Base-by-base conservation (phyloP, 2,888 invertebrate genomes). In the Stenotaenia linearis region DNA sequence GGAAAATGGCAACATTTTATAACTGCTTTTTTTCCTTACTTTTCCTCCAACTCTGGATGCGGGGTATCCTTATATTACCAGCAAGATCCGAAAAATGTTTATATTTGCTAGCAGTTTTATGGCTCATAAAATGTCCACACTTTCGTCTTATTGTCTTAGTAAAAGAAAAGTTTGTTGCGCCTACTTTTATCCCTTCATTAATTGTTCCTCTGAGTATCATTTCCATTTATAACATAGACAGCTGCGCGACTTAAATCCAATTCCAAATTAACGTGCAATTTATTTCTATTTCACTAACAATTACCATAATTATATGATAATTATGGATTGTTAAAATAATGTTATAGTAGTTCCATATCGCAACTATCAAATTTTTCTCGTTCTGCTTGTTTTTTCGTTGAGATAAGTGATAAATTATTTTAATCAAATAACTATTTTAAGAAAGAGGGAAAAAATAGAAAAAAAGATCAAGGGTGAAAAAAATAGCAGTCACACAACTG, bases 91-190 rank as follows among this genome's bases (percentile, higher is more conserved):
- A 69, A 69, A 69, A 69, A 69, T 69, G 69, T 69, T 50, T 69
- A 69, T 69, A 69, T 69, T 69, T 23, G 69, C 28, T 69, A n/a
- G 15, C 23, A 69, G 23, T 69, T 69, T 69, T 69, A 69, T 69
- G 69, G 69, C 25, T 69, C 69, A n/a, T 69, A 69, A 69, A 69
- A 69, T 69, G 69, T 28, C 69, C 69, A 69, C 45, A 45, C 69
- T 28, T 69, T 28, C 69, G 9, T 28, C 69, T 69, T 69, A 69
- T 69, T 69, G 69, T 69, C 69, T 69, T 28, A 69, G 69, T 28
- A 69, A 69, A 69, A 69, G 69, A 69, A 50, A 69, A 69, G 69
- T 69, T 69, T 69, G 69, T 69, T 69, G 69, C 25, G 69, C 25
- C 25, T 69, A 69, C 69, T 28, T 69, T 69, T 69, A 69, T 69